phyloP scores from a whole-genome alignment of 1,140 invertebrate genomes.

The Lutraria rhynchaena region DNA sequence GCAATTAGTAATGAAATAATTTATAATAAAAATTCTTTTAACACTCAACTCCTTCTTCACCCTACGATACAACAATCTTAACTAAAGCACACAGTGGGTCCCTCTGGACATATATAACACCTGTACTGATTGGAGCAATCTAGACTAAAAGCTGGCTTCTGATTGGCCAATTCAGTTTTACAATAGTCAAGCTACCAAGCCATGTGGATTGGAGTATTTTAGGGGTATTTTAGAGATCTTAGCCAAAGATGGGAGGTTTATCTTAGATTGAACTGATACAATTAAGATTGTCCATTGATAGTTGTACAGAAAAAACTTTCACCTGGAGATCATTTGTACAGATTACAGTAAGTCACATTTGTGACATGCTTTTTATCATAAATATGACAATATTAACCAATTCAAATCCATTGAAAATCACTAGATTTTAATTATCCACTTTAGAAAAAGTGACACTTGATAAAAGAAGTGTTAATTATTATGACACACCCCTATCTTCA shows the following conservation, averaged over 20 bases:
- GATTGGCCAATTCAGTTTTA: conserved; percentile 50
- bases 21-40: too few relatives aligned
- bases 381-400: conserved; percentile 22
- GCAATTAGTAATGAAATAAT: too few relatives aligned
- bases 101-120: conserved; percentile 39
- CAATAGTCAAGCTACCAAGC: conserved; percentile 35
- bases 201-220: conserved; percentile 43
- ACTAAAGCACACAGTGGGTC: too few relatives aligned
- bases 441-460: conserved; percentile 28
- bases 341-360: conserved; percentile 18
- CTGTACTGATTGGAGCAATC: conserved; percentile 41
- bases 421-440: conserved; percentile 1
- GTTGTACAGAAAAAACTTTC: conserved; percentile 1
- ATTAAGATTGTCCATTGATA: conserved; percentile 14
- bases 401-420: conserved; percentile 3
- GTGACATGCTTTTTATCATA: conserved; percentile 16
- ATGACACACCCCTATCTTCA: too few relatives aligned
- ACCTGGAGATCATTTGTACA: background rate
- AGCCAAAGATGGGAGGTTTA: too few relatives aligned
- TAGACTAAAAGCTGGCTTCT: conserved; percentile 15
- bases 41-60: too few relatives aligned
- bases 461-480: too few relatives aligned
- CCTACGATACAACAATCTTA: too few relatives aligned
- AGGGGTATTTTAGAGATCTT: conserved; percentile 22
- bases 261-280: too few relatives aligned